These are phyloP conservation scores for Phallusia fumigata DNA, from an alignment of 23 tunicate species.

Conservation along the genomic window DNA sequence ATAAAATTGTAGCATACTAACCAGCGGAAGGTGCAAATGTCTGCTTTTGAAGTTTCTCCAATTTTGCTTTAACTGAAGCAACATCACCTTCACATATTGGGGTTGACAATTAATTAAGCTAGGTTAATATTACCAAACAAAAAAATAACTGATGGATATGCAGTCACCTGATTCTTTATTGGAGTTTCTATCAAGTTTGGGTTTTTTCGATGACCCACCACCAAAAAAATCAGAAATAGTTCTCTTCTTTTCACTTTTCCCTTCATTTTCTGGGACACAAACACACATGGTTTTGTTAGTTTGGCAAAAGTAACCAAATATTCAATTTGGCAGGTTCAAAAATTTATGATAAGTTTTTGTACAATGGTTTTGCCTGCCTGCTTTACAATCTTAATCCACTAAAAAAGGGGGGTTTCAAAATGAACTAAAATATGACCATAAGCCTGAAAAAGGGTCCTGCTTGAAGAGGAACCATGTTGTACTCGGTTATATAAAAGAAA, in stretches of 20 bases:
- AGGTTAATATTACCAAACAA: neutral
- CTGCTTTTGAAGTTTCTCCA: constrained; percentile 16
- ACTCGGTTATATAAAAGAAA: no score
- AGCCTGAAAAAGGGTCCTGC: no score
- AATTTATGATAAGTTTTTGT: neutral
- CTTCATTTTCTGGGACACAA: neutral
- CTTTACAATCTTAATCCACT: neutral
- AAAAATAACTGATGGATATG: no score
- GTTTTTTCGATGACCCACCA: neutral
- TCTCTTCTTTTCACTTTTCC: constrained; percentile 10
- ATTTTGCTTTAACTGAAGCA: constrained; percentile 2
- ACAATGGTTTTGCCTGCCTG: neutral
- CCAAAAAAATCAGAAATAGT: constrained; percentile 33
- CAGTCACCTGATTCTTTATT: no score
- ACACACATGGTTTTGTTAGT: neutral
- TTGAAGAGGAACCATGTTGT: no score
- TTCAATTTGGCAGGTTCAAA: neutral
- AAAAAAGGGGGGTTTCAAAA: no score
- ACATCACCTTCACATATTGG: constrained; percentile 4
- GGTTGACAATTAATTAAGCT: neutral
- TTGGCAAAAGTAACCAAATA: neutral
- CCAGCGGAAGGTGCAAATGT: neutral
- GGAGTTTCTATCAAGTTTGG: neutral
- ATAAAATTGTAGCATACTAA: neutral
- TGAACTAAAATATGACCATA: no score